These are phyloP conservation scores for Takifugu rubripes DNA, from an alignment of 2,797 vertebrate genomes.

Conservation along the genomic window DNA sequence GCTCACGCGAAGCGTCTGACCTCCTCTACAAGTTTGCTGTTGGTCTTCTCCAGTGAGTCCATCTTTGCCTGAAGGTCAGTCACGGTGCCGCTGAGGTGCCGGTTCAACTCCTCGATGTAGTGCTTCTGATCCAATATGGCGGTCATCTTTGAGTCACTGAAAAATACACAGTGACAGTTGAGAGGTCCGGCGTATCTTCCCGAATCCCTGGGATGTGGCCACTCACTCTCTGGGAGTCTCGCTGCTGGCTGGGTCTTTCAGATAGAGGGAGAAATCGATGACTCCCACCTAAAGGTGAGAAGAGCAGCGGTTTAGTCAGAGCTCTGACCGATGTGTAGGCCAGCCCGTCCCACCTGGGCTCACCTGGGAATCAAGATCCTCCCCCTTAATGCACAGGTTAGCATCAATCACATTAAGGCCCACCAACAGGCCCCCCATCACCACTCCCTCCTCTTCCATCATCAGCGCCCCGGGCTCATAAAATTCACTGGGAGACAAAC, in stretches of 20 bases:
- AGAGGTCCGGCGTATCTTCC: not conserved
- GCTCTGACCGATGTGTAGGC: not conserved
- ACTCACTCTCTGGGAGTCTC: constrained; percentile 88
- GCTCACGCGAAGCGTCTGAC: constrained; percentile 59
- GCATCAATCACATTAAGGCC: constrained; percentile 98
- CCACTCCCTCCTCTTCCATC: constrained; percentile 92
- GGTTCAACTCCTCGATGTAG: constrained; percentile 96
- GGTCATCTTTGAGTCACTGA: constrained; percentile 87
- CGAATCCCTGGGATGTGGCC: not conserved
- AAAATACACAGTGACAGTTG: not conserved
- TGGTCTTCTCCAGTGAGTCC: constrained; percentile 94
- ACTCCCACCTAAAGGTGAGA: constrained; percentile 84
- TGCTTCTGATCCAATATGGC: constrained; percentile 97
- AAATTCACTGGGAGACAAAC: constrained; percentile 82
- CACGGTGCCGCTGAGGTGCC: constrained; percentile 92
- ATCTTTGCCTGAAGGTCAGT: constrained; percentile 95
- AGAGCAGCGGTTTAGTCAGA: constrained; percentile 9
- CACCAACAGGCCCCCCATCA: constrained; percentile 92
- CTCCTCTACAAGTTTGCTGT: constrained; percentile 96
- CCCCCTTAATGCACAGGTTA: constrained; percentile 97
- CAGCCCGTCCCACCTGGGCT: not conserved
- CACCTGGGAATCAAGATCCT: constrained; percentile 97
- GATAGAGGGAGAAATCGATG: constrained; percentile 96
- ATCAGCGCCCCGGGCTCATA: constrained; percentile 90
- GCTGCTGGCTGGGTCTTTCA: constrained; percentile 84